Evolutionary conservation across 2,888 invertebrate species (phyloP), one percentile per base, ranked within the genome.

Genomic region (Alloplasta piceator): DNA sequence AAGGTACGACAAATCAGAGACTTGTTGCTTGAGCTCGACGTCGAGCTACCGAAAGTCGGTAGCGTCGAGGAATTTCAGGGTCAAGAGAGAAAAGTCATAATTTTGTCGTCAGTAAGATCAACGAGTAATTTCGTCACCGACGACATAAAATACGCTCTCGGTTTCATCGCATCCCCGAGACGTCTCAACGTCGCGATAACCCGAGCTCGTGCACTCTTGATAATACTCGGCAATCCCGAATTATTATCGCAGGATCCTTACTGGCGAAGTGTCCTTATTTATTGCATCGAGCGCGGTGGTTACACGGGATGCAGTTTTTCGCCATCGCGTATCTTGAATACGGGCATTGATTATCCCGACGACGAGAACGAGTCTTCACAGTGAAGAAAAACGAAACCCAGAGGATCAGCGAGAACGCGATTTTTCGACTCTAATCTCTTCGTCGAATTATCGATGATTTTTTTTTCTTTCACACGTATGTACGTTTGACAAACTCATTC

Each of bases 181-280:
- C 94, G 98, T 78, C 94, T 98, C 86, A 99, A 98, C 92, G 98
- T 98, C 0, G 96, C 98, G 0, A 94, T 98, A 64, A 98, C 98
- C 0, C 94, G 98, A 84, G 97, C 98, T 7, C 95, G 96, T 90
- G 94, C 96, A 6, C 93, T 98, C 38, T 93, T 97, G 5, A 93
- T 98, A 50, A 93, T 98, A 67, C 94, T 98, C 85, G 98, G 98
- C 58, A 96, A 98, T 93, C 98, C 98, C 0, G 93, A 95, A 86
- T 92, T 97, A 38, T 91, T 98, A 26, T 90, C 92, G 3, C 90
- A 92, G 39, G 97, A 97, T 90, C 92, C 93, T 0, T 93, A 94
- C 84, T 98, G 97, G 98, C 92, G 94, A 12, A 93, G 93, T 82
- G 93, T 96, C 6, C 93, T 97, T 6, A 91, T 92, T 38, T 94